These are phyloP conservation scores for Elaphurus davidianus DNA, from an alignment of 2,113 vertebrate species.

Conservation along the genomic window DNA sequence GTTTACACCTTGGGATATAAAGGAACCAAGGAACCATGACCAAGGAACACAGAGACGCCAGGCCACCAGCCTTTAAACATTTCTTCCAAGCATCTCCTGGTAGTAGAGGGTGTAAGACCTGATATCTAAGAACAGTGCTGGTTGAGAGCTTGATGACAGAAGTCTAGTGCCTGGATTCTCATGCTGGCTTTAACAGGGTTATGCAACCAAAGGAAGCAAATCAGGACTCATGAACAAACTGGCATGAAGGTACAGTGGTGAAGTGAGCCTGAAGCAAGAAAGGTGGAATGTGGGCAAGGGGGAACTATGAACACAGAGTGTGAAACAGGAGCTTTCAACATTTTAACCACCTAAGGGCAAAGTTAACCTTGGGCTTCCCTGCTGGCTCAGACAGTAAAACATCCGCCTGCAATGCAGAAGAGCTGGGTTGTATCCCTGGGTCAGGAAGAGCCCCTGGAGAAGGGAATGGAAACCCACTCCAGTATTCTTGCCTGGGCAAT, in stretches of 20 bases:
- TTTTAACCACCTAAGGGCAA: not conserved
- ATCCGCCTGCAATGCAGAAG: not conserved
- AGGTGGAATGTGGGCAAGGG: fast-evolving
- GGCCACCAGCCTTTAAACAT: not conserved
- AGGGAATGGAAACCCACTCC: not conserved
- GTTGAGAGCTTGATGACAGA: not conserved
- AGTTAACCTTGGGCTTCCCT: not conserved
- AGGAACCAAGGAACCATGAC: not conserved
- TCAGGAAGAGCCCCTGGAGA: not conserved
- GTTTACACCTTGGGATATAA: not conserved
- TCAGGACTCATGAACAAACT: not conserved
- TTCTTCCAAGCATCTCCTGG: not conserved
- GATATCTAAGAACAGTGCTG: not conserved
- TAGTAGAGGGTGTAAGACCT: not conserved
- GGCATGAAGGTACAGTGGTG: not conserved
- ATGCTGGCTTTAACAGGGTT: not conserved
- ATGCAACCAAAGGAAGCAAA: not conserved
- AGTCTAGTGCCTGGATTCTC: not conserved
- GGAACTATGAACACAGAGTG: not conserved
- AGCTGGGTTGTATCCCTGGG: not conserved
- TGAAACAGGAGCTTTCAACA: not conserved
- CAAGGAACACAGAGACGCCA: not conserved
- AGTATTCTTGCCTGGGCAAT: not conserved
- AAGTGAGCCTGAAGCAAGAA: not conserved
- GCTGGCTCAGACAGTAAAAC: not conserved